Evolutionary conservation across 2,797 vertebrate species (phyloP).

Genomic region (Chelidonichthys spinosus): DNA sequence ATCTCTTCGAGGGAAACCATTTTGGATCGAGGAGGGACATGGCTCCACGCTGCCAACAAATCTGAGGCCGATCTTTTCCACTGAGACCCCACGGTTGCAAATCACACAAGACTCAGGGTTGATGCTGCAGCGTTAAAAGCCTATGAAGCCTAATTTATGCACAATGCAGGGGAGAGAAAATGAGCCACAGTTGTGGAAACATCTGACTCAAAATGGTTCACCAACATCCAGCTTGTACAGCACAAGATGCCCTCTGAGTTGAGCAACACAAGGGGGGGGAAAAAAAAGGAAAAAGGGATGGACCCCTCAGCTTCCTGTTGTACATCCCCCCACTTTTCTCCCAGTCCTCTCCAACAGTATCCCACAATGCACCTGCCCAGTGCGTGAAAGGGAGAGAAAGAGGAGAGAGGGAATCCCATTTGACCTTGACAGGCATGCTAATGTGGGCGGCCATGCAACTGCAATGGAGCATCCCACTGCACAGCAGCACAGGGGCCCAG

Average conservation of each 20-base stretch:
- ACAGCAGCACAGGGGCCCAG: slow-evolving; percentile 79
- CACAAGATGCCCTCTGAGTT: slow-evolving; percentile 62
- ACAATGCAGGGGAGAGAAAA: neutral
- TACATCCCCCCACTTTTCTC: slow-evolving; percentile 36
- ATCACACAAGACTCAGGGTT: slow-evolving; percentile 13
- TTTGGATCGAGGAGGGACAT: slow-evolving; percentile 44
- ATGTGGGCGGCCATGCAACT: slow-evolving; percentile 84
- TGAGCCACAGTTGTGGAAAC: slow-evolving; percentile 33
- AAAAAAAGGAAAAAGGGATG: slow-evolving; percentile 40
- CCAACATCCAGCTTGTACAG: slow-evolving; percentile 60
- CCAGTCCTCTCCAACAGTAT: slow-evolving; percentile 83
- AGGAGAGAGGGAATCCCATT: slow-evolving; percentile 83
- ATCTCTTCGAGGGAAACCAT: slow-evolving; percentile 57
- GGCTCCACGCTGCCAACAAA: slow-evolving; percentile 19
- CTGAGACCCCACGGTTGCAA: slow-evolving; percentile 12
- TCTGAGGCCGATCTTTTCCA: slow-evolving; percentile 17
- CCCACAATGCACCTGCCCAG: slow-evolving; percentile 83
- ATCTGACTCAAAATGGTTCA: slow-evolving; percentile 77
- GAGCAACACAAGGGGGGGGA: slow-evolving; percentile 8
- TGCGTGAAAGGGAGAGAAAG: slow-evolving; percentile 69
- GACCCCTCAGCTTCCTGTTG: slow-evolving; percentile 59
- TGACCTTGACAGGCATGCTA: slow-evolving; percentile 86
- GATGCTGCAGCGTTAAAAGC: slow-evolving; percentile 32
- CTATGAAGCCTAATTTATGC: slow-evolving; percentile 35
- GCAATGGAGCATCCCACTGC: slow-evolving; percentile 83